Base-by-base conservation (phyloP, 2,113 vertebrate species). In the Galbula dea region DNA sequence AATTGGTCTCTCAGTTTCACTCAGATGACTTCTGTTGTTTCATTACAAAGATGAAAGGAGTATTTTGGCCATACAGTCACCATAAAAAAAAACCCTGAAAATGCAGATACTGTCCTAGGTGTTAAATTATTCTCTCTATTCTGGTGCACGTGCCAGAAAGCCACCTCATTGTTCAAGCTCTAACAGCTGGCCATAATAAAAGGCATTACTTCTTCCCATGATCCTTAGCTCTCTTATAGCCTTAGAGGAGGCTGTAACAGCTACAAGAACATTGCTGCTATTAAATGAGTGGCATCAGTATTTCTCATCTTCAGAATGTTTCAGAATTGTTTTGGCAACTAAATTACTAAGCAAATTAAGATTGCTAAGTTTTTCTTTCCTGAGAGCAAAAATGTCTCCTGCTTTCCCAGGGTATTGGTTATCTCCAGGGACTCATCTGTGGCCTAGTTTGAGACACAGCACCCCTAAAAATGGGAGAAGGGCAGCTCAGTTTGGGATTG, bases 311-410 rank as follows among this genome's bases (percentile, higher is more conserved):
- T 93, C 37, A 75, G 66, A 71, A 72, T 29, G 39, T 83, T 83
- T 86, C n/a, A n/a, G n/a, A n/a, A n/a, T n/a, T n/a, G n/a, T n/a
- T n/a, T n/a, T n/a, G 55, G 46, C 69, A 93, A 82, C 43, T 86
- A 59, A 84, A 89, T 91, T 72, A 75, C 39, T 30, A 85, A n/a
- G 55, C 57, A 85, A 85, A 93, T 88, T 87, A 91, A 69, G 82
- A 27, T 12, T 58, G 36, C 41, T 91, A 79, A 39, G 71, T 37
- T 61, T 86, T 67, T 34, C 57, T 65, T 78, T 61, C 69, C 74
- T 26, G n/a, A 66, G 78, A 87, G 57, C 36, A 55, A 23, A 30
- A 5, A n/a, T 59, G 61, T 52, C 58, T 86, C 45, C 27, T 90
- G 51, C 32, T 49, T 90, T 85, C 45, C 54, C 41, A 9, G 27